These are phyloP conservation scores for Pogonomyrmex californicus DNA, from an alignment of 1,140 invertebrate species.

Conservation along the genomic window DNA sequence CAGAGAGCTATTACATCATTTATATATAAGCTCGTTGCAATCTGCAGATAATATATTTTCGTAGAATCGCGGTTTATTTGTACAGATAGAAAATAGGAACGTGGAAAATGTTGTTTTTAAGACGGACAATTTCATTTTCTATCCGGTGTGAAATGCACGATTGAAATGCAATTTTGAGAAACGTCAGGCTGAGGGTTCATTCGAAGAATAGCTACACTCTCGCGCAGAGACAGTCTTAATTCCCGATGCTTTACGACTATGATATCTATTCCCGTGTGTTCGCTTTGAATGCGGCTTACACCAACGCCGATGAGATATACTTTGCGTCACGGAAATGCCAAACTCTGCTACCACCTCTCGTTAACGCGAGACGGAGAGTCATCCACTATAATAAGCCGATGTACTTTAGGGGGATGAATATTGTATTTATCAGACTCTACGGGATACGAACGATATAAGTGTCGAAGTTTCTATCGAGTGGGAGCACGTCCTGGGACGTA, in stretches of 20 bases:
- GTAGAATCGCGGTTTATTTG: not conserved
- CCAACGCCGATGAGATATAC: not conserved
- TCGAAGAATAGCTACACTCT: not conserved
- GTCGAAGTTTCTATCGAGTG: slow-evolving; percentile 34
- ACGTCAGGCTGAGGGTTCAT: not conserved
- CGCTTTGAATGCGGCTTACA: slow-evolving; percentile 29
- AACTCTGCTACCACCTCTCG: slow-evolving; percentile 1
- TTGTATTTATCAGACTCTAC: slow-evolving; percentile 38
- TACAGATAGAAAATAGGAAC: not conserved
- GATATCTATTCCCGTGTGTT: not conserved
- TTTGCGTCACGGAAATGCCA: not conserved
- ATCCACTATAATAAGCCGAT: slow-evolving; percentile 15
- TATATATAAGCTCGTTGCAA: not conserved
- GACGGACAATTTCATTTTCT: not conserved
- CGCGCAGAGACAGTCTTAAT: slow-evolving; percentile 9
- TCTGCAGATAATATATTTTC: not conserved
- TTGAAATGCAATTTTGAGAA: slow-evolving; percentile 2
- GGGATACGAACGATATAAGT: not conserved
- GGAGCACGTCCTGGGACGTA: not conserved
- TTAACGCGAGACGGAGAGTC: slow-evolving; percentile 7
- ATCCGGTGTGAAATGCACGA: not conserved
- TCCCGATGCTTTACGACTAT: slow-evolving; percentile 23
- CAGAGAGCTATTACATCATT: not conserved
- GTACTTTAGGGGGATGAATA: not conserved
- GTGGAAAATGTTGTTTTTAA: not conserved